phyloP scores from a whole-genome alignment of 30 jellyfish, hydroid and myxozoan species.

The Phacellophora camtschatica region DNA sequence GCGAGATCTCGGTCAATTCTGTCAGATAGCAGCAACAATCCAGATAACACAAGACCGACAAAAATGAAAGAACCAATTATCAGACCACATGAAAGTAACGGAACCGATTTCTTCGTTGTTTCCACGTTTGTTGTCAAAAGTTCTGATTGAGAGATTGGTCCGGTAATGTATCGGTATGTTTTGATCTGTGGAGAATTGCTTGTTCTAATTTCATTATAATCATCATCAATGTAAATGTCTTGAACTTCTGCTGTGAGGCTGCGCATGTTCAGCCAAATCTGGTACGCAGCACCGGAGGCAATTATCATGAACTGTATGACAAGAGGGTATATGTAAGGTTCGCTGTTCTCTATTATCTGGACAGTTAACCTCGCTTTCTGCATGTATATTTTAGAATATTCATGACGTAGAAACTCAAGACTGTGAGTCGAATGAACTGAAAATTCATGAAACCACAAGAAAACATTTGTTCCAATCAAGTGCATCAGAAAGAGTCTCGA shows the following conservation, averaged over 20 bases:
- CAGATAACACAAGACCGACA: conserved; percentile 50
- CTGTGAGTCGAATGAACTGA: conserved; percentile 48
- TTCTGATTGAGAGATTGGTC: conserved; percentile 22
- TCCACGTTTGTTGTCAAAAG: conserved; percentile 17
- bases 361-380: conserved; percentile 12
- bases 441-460: conserved; percentile 58
- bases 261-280: conserved; percentile 62
- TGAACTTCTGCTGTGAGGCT: conserved; percentile 33
- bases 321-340: conserved; percentile 60
- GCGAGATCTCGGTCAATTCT: conserved; percentile 32
- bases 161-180: conserved; percentile 43
- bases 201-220: conserved; percentile 45
- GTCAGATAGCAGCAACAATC: conserved; percentile 14
- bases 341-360: conserved; percentile 32
- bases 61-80: conserved; percentile 41
- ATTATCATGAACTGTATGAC: conserved; percentile 56
- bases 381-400: neutral
- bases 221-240: conserved; percentile 70
- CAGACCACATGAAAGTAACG: conserved; percentile 38
- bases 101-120: conserved; percentile 16
- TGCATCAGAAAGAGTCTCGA: conserved; percentile 51
- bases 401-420: conserved; percentile 9
- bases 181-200: neutral
- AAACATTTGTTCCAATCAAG: conserved; percentile 49
- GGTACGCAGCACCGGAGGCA: conserved; percentile 60